Conservation (phyloP, 2,888 invertebrate species). For the Argyra leucocephala region DNA sequence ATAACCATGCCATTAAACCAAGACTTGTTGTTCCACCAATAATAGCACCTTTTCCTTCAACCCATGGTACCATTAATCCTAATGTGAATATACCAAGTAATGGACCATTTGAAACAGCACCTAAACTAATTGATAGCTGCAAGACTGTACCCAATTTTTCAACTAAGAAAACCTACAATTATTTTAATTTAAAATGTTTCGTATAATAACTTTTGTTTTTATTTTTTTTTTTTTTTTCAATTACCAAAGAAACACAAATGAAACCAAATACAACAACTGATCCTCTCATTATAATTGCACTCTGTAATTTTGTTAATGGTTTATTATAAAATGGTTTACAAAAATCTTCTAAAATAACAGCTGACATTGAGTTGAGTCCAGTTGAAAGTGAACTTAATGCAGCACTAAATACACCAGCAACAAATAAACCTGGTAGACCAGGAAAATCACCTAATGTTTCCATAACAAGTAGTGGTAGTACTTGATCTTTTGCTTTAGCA, state of each 20-base stretch:
- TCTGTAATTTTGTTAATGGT: conserved; percentile 48
- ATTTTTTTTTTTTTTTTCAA: conserved; percentile 24
- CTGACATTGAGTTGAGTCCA: conserved; percentile 66
- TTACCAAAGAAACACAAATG: conserved; percentile 53
- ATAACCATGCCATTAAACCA: conserved; percentile 48
- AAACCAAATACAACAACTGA: conserved; percentile 56
- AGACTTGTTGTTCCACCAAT: conserved; percentile 48
- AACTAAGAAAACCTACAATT: conserved; percentile 39
- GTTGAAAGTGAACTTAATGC: conserved; percentile 75
- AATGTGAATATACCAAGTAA: conserved; percentile 58
- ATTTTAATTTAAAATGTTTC: too few relatives aligned
- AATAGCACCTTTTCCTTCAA: conserved; percentile 51
- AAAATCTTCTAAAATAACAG: conserved; percentile 64
- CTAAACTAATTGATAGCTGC: conserved; percentile 56
- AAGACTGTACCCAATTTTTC: conserved; percentile 61
- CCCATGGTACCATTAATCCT: conserved; percentile 59
- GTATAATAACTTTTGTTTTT: too few relatives aligned
- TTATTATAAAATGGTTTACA: conserved; percentile 49
- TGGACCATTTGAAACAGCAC: conserved; percentile 58
- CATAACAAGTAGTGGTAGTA: conserved; percentile 76
- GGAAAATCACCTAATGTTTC: conserved; percentile 67
- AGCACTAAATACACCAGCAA: conserved; percentile 84
- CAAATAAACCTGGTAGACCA: conserved; percentile 78
- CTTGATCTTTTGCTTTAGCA: conserved; percentile 64
- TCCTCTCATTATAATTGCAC: conserved; percentile 55